Base-by-base conservation (phyloP, 1,140 invertebrate species). In the Pinna nobilis region DNA sequence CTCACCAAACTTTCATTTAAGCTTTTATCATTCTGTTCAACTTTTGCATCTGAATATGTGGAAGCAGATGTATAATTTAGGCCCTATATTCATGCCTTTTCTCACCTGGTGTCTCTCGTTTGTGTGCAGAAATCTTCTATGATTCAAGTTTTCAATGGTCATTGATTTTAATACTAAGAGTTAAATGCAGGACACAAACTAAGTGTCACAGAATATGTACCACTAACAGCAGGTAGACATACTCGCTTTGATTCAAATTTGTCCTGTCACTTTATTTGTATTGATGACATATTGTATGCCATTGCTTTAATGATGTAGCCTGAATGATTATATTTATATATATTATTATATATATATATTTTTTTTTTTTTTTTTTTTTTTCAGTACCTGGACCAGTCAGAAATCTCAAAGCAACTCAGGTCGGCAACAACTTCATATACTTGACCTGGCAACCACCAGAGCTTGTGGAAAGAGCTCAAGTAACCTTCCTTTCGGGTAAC, bases 381-480 rank as follows among this genome's bases (percentile, higher is more conserved):
- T 25, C 84, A 92, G 94, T 94, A 35, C 97, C 97, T 1, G 97
- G 96, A n/a, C 94, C 96, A 9, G 96, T 98, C 11, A 92, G 94
- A 51, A 92, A 92, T n/a, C 90, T 96, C 37, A 94, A 95, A 82
- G 95, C 94, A 0, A 93, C 93, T 82, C 95, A 95, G 0, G 92
- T 97, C 84, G 97, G 97, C 23, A 95, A 95, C 0, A 97, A 95
- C 32, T 95, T 96, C n/a, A 93, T 98, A 82, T 92, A 93, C 66
- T 88, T 98, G 1, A 92, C 92, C 37, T 99, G 98, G 98, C 93
- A 95, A 82, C 93, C 93, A 84, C 98, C 98, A 37, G 66, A 70
- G n/a, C 35, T 59, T n/a, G 23, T 65, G n/a, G 51, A 75, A 5
- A 47, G 51, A 50, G 39, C 25, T 28, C 0, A 44, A 23, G 9